phyloP scores from a whole-genome alignment of 2,888 invertebrate species.

The Chymomyza caudatula region DNA sequence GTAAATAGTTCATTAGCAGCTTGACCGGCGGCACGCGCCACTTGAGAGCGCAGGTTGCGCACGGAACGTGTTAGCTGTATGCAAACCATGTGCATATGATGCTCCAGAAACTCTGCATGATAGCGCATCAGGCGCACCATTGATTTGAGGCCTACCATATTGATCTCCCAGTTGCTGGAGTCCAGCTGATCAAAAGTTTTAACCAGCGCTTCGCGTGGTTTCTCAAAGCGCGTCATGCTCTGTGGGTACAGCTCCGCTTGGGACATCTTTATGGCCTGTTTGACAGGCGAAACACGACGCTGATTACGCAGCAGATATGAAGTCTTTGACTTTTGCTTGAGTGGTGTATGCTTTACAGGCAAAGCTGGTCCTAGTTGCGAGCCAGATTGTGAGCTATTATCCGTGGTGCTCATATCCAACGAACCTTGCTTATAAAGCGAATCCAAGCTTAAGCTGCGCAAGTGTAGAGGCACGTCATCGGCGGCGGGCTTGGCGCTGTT shows the following conservation, averaged over 20 bases:
- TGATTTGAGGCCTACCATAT: conserved; percentile 85
- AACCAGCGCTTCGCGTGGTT: conserved; percentile 83
- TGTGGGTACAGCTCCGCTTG: conserved; percentile 72
- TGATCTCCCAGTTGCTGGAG: conserved; percentile 88
- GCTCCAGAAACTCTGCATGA: conserved; percentile 82
- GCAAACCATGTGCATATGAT: conserved; percentile 84
- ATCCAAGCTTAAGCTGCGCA: conserved; percentile 63
- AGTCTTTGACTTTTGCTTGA: conserved; percentile 76
- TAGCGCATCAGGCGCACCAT: conserved; percentile 85
- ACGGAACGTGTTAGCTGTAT: conserved; percentile 87
- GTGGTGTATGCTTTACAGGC: conserved; percentile 57
- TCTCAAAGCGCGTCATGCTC: conserved; percentile 80
- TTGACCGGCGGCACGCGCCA: conserved; percentile 91
- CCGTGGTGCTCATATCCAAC: conserved; percentile 60
- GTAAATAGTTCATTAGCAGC: conserved; percentile 89
- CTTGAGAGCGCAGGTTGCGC: conserved; percentile 94
- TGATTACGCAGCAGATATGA: conserved; percentile 72
- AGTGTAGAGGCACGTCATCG: conserved; percentile 27
- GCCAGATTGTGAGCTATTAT: conserved; percentile 68
- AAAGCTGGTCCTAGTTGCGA: conserved; percentile 45
- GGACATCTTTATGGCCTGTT: conserved; percentile 70
- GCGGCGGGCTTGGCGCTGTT: conserved; percentile 14
- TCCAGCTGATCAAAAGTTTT: conserved; percentile 84
- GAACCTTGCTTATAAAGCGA: conserved; percentile 65
- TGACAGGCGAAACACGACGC: conserved; percentile 74